phyloP scores from a whole-genome alignment of 2,113 vertebrate genomes.

The Dicaeum eximium region DNA sequence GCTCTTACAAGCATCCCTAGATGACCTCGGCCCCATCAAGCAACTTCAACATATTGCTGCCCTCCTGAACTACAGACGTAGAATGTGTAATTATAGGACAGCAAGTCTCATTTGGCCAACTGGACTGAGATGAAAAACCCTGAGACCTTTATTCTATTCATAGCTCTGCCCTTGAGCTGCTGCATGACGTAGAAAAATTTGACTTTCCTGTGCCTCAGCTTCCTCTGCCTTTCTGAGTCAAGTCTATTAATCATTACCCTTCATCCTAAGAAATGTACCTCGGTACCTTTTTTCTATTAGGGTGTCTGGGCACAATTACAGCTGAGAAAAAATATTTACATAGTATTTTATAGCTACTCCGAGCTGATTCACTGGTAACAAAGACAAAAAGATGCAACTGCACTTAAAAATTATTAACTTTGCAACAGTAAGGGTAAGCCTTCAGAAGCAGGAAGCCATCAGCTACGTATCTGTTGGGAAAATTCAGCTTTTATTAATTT shows the following conservation, averaged over 20 bases:
- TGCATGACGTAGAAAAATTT: neutral
- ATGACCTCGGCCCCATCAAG: neutral
- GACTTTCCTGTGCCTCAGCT: neutral
- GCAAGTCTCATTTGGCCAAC: neutral
- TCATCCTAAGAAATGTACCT: neutral
- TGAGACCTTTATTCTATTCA: slow-evolving; percentile 6
- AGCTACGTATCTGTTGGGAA: neutral
- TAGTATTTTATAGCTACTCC: neutral
- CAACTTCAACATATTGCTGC: neutral
- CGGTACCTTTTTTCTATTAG: neutral
- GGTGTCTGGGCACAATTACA: neutral
- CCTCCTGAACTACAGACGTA: neutral
- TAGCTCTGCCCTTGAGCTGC: slow-evolving; percentile 1
- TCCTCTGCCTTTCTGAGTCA: neutral
- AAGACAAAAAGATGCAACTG: neutral
- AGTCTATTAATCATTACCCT: neutral
- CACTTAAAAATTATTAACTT: neutral
- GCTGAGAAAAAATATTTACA: neutral
- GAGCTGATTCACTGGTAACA: neutral
- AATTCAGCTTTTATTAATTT: neutral
- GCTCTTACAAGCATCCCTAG: neutral
- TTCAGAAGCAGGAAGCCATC: neutral
- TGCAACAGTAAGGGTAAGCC: neutral
- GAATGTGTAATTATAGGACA: neutral
- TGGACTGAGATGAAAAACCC: neutral